Evolutionary conservation across 1,140 invertebrate species (phyloP), one percentile per base, ranked within the genome.

Genomic region (Prorops nasuta): DNA sequence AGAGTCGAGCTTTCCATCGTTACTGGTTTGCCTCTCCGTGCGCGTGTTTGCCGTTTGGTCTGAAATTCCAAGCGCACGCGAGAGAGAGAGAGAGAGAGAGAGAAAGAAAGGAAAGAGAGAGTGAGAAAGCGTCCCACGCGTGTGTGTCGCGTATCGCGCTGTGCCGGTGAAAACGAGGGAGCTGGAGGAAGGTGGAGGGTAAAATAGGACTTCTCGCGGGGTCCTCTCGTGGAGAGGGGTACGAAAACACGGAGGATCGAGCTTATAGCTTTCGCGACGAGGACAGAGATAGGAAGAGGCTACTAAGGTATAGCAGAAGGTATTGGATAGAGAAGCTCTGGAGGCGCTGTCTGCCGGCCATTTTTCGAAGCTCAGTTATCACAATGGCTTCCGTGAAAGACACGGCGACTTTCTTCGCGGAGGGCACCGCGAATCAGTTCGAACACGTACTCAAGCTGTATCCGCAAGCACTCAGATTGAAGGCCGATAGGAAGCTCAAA

Each of bases 371-470:
- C 58, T 62, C 74, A 81, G 81, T 80, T 80, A 80, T 81, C 80
- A 82, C 81, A 83, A 89, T 91, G 87, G 87, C 88, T 84, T 87
- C 86, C 81, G 83, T 85, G 74, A 88, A 86, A 84, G 89, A 90
- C 79, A 91, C 89, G 72, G 88, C 89, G 74, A 89, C 87, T 83
- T 94, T 94, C 84, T 94, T 93, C 79, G 84, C 87, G 73, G 86
- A 90, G 80, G 92, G 90, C 66, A 90, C 88, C 72, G 84, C 87
- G 62, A 83, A 81, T 77, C 90, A 93, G 76, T 94, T 92, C 79
- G 86, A 91, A 71, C 87, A 89, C 79, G 90, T 93, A 64, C 83
- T 91, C 61, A 89, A 90, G 79, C 80, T 94, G 63, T 94, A 94
- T 78, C 89, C 91, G 53, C 85, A 92, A 79, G 92, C 90, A 51